Evolutionary conservation across 2,888 invertebrate species (phyloP), one percentile per base, ranked within the genome.

Genomic region (Drosophila eohydei): DNA sequence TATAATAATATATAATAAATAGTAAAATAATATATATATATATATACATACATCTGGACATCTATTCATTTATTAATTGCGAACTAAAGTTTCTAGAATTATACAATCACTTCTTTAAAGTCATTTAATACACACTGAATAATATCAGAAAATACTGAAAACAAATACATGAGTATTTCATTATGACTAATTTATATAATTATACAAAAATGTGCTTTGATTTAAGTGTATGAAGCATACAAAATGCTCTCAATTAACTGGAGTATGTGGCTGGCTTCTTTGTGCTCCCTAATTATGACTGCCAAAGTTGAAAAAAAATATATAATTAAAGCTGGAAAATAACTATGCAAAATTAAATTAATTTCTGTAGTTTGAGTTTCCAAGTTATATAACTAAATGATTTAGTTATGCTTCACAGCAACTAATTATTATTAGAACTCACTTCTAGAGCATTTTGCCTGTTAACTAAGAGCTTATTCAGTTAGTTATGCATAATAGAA

Each of bases 231-330:
- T 28, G 2, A n/a, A 48, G n/a, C 50, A 16, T 16, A 50, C 32
- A 12, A 34, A 50, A 4, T 4, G 0, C 11, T 21, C 16, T 12
- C 34, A 12, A 50, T 50, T 1, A 50, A 3, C 32, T 50, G 16
- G 6, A 32, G 30, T 30, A 16, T 48, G 11, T 9, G n/a, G 30
- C 30, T 32, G 16, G 16, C 6, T 32, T 50, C 16, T 12, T 11
- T 26, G 26, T 63, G 43, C 40, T 30, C 30, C 40, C 50, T 30
- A 41, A 56, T 43, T 16, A 28, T 26, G 21, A 21, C 43, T 34
- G 40, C 7, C 30, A 62, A 26, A 41, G 44, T 43, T 28, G 8
- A 14, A 26, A 8, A 8, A 41, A 14, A 21, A 40, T 36, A 38
- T n/a, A 14, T 30, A n/a, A 16, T 2, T 30, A 9, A 11, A 48